A percentile compares a stretch with the other conserved stretches of the same genome.
Conservation (phyloP, 2,113 vertebrate genomes). For the Nothoprocta pentlandii region DNA sequence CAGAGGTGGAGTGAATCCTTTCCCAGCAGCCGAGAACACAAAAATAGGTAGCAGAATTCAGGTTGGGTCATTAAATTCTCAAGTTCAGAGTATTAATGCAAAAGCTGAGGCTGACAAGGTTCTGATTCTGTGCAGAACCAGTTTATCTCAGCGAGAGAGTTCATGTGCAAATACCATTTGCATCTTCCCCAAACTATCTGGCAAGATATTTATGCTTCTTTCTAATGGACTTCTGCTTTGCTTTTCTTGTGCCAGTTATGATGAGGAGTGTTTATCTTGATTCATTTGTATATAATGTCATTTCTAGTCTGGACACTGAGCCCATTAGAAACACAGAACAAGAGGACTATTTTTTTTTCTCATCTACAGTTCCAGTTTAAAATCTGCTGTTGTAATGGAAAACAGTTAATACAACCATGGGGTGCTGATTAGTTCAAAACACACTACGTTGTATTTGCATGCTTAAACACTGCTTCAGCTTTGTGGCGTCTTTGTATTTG, state of each 20-base stretch:
- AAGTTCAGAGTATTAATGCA: not conserved
- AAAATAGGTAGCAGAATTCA: not conserved
- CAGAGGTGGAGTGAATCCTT: not conserved
- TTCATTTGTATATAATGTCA: not conserved
- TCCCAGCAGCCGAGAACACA: not conserved
- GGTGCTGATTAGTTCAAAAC: not conserved
- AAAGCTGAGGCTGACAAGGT: not conserved
- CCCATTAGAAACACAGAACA: not conserved
- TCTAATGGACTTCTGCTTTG: not conserved
- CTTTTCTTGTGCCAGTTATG: not conserved
- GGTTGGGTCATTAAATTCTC: not conserved
- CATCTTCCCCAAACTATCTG: not conserved
- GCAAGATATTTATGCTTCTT: not conserved
- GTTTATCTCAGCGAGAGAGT: not conserved
- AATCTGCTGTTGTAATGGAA: not conserved
- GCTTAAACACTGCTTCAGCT: not conserved
- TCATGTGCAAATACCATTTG: fast-evolving
- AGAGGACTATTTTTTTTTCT: not conserved
- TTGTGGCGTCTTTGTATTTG: not conserved
- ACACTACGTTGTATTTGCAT: not conserved
- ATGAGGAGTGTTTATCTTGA: not conserved
- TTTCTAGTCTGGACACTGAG: not conserved
- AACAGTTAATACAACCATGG: not conserved
- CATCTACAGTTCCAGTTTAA: not conserved
- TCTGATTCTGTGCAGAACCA: not conserved